A percentile compares a stretch with the other conserved stretches of the same genome.
Conservation (phyloP, 2,113 vertebrate species). For the Syrmaticus mikado region DNA sequence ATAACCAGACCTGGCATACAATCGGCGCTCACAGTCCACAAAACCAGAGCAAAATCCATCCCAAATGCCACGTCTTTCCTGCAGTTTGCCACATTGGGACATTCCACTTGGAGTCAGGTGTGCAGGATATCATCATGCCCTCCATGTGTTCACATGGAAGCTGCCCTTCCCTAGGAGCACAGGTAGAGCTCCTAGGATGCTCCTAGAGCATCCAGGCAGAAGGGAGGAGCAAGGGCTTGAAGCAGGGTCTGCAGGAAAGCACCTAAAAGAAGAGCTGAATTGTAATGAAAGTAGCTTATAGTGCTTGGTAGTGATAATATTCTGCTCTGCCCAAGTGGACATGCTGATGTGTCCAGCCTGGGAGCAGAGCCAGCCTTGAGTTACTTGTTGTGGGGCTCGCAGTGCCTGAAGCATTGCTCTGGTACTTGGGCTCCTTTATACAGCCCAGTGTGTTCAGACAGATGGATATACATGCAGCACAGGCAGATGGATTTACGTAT, state of each 20-base stretch:
- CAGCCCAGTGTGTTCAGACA: neutral
- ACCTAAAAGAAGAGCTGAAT: neutral
- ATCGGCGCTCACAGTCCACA: neutral
- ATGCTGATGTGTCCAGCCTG: neutral
- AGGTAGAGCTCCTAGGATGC: no score
- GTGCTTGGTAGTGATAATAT: neutral
- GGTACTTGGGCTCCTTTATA: neutral
- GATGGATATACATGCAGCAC: neutral
- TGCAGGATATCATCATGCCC: neutral
- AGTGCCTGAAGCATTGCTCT: neutral
- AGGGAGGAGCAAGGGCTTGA: neutral
- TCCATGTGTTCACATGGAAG: neutral
- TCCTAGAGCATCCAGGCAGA: neutral
- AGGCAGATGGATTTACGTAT: neutral
- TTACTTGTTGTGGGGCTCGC: neutral
- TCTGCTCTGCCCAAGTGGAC: neutral
- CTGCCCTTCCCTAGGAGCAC: neutral
- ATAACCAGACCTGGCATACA: conserved; percentile 8
- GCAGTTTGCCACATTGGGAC: conserved; percentile 32
- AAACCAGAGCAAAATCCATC: neutral
- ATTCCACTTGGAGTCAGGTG: conserved; percentile 27
- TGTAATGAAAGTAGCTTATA: neutral
- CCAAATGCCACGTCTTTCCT: neutral
- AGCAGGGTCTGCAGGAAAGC: neutral
- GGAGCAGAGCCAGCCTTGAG: neutral